Evolutionary conservation across 2,888 invertebrate species (phyloP), one percentile per base, ranked within the genome.

Genomic region (Scaptodrosophila latifasciaeformis): DNA sequence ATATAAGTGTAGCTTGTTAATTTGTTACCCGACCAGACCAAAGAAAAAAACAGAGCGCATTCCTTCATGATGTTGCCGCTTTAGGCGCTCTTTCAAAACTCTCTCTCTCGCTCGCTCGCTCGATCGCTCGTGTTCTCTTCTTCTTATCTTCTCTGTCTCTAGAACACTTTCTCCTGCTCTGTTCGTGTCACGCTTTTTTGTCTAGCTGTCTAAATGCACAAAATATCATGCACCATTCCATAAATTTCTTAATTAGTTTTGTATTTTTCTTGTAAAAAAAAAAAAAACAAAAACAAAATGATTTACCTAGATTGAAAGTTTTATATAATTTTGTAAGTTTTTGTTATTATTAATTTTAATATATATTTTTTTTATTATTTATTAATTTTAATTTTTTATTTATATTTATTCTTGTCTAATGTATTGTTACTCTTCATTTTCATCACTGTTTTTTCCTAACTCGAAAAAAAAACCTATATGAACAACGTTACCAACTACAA

Each of bases 371-470:
- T 55, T 59, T 62, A 45, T 49, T 46, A 39, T 49, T 49, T 13
- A 48, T 49, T 24, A 52, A 59, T 72, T 57, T 56, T 60, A 54
- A 40, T 45, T 55, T 58, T 59, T 63, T 62, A 12, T 48, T 37
- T 51, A 77, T 49, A 63, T 66, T 61, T 80, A 59, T 78, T 80
- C 56, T 80, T 70, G 49, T 80, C 75, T 76, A 76, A 76, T 76
- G 74, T 76, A 70, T 77, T 69, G 65, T 74, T 77, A 64, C 68
- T 76, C 75, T 80, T 76, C 43, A 76, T 76, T 75, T 76, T 59
- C 75, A 76, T 80, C 78, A 80, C 65, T 72, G 44, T 67, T 72
- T 62, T 44, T 74, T 51, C 71, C 70, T 60, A 62, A 34, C 54
- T 62, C 54, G 21, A 54, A 49, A 71, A 49, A 44, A 48, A 53